Base-by-base conservation (phyloP, 2,113 vertebrate genomes). In the Gambusia affinis region DNA sequence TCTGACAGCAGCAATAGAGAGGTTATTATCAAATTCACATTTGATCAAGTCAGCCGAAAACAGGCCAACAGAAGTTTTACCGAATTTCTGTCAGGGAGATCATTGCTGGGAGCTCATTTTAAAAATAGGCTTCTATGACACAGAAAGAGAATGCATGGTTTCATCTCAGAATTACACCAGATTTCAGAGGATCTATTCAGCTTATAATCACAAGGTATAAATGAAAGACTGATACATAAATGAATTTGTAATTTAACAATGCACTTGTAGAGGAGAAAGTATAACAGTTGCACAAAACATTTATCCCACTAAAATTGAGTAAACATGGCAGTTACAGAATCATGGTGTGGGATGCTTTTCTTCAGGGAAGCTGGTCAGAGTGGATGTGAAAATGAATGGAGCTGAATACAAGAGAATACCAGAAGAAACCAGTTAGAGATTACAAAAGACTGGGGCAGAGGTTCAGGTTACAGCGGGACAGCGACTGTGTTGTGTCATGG, bases 51-150 rank as follows among this genome's bases (percentile, higher is more conserved):
- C 51, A 70, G 79, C 79, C 39, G 33, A 54, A 78, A 83, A 51
- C 72, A 65, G 70, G 74, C 73, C 74, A 75, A 33, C 27, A 30
- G 64, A 67, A 78, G 70, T 76, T 81, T 72, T 72, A 51, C 60
- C 65, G 54, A 68, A 67, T 81, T 42, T 65, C 72, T 80, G 66
- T 70, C 3, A 31, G 63, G 42, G 65, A 54, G 78, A 64, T 78
- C 79, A 66, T 42, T 51, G 17, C 66, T 82, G 80, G 83, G 70
- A 81, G 70, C 71, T 17, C 1, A 1, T 79, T 72, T 57, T 81
- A 86, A 85, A 90, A 88, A 86, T 81, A 88, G 82, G 70, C 67
- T 60, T 29, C 33, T 75, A 37, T 72, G 81, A 80, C 72, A 86
- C 64, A 44, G 75, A 77, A 73, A 83, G 78, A 65, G 67, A 76